A percentile compares a stretch with the other conserved stretches of the same genome.
These are phyloP conservation scores for Streptopelia turtur DNA, from an alignment of 2,797 vertebrate species.

Conservation along the genomic window DNA sequence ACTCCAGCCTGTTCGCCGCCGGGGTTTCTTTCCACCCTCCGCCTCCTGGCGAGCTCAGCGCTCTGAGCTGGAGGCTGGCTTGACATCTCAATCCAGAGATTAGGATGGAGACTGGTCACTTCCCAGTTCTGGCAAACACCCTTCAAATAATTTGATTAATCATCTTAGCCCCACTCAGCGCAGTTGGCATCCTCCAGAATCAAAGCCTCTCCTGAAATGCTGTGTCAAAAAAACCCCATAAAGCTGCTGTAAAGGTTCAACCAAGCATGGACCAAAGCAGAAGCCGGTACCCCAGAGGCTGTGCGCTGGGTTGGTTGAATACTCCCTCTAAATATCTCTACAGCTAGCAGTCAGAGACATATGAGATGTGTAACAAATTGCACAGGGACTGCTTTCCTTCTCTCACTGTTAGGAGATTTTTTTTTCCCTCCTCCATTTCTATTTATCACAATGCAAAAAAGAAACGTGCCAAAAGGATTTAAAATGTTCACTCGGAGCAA, in stretches of 20 bases:
- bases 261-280: conserved; percentile 60
- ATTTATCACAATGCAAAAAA: background rate
- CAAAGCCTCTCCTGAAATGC: conserved; percentile 11
- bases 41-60: conserved; percentile 5
- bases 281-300: conserved; percentile 5
- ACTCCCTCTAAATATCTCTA: conserved; percentile 32
- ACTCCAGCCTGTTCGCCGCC: background rate
- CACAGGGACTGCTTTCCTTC: conserved; percentile 46
- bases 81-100: conserved; percentile 63
- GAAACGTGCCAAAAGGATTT: conserved; percentile 31
- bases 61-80: background rate
- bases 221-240: background rate
- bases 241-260: conserved; percentile 51
- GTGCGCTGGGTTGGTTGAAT: conserved; percentile 28
- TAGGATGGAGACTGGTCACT: conserved; percentile 47
- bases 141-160: conserved; percentile 66
- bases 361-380: conserved; percentile 58
- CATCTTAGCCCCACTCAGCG: background rate
- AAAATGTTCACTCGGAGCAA: conserved; percentile 44
- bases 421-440: conserved; percentile 21
- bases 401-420: background rate
- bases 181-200: conserved; percentile 47
- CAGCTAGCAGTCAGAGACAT: conserved; percentile 50
- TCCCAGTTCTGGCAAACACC: conserved; percentile 25
- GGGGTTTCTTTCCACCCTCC: background rate